Evolutionary conservation across 2,113 vertebrate genomes (phyloP).

Genomic region (Melanocharis versteri): DNA sequence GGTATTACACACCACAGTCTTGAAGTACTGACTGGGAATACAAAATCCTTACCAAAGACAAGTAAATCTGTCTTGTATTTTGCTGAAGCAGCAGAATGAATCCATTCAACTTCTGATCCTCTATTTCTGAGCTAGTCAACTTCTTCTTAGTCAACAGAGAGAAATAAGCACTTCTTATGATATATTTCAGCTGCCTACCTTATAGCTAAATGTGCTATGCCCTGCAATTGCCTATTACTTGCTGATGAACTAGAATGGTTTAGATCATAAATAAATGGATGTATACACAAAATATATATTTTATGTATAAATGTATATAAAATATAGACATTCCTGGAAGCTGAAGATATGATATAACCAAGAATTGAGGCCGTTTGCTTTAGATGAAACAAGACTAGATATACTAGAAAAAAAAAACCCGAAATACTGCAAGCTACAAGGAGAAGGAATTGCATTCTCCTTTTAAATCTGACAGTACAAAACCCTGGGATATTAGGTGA

Average conservation of each 20-base stretch:
- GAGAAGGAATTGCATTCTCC: neutral
- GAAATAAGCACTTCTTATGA: neutral
- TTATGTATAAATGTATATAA: neutral
- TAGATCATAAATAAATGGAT: neutral
- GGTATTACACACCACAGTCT: neutral
- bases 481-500: neutral
- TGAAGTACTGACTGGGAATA: neutral
- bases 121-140: neutral
- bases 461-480: neutral
- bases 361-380: neutral
- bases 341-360: neutral
- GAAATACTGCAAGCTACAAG: neutral
- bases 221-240: neutral
- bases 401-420: fast-evolving
- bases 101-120: neutral
- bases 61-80: neutral
- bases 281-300: neutral
- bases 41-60: neutral
- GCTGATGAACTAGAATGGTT: neutral
- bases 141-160: neutral
- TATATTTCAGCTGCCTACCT: neutral
- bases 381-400: neutral
- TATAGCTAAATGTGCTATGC: neutral
- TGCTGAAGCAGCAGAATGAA: neutral
- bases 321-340: neutral